Evolutionary conservation across 1,140 invertebrate species (phyloP), one percentile per base, ranked within the genome.

Genomic region (Drosophila serrata): DNA sequence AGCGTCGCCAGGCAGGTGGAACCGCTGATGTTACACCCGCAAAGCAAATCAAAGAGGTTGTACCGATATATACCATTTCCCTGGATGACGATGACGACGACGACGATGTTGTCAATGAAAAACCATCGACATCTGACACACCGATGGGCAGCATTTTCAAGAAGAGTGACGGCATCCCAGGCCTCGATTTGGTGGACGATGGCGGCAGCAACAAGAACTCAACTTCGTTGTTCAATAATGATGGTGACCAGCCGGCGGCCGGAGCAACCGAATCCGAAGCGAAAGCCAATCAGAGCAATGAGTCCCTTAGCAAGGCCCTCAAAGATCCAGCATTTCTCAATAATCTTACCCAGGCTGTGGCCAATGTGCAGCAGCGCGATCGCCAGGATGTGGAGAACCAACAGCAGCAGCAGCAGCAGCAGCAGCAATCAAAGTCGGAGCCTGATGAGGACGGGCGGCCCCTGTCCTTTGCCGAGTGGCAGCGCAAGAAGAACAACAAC

Each of bases 141-240:
- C 53, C 75, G 13, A 92, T 92, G 69, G 72, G 70, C 19, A 84
- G 75, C 39, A 81, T 92, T n/a, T 92, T 92, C 42, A 91, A 91
- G n/a, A 92, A 91, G 59, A 80, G 45, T 13, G 90, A 88, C 15
- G 94, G 94, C 37, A 95, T 95, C 72, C 95, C 95, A 12, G 95
- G 95, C 11, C 93, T 95, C 43, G 95, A 95, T 93, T 93, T 95
- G 69, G 94, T 95, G 19, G 46, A 29, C 11, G 40, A 51, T 24
- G 19, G 27, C 27, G 2, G 35, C 13, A 85, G 12, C 35, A n/a
- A 29, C 13, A 88, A 82, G 22, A 78, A 82, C 27, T 62, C 85
- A n/a, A 35, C 81, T 1, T 81, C 86, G 8, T 62, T 88, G 13
- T 90, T 92, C 42, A 76, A 81, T 67, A 69, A 48, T 4, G n/a